Evolutionary conservation across 2,888 invertebrate genomes (phyloP).

Genomic region (Hydrotaea diabolus): DNA sequence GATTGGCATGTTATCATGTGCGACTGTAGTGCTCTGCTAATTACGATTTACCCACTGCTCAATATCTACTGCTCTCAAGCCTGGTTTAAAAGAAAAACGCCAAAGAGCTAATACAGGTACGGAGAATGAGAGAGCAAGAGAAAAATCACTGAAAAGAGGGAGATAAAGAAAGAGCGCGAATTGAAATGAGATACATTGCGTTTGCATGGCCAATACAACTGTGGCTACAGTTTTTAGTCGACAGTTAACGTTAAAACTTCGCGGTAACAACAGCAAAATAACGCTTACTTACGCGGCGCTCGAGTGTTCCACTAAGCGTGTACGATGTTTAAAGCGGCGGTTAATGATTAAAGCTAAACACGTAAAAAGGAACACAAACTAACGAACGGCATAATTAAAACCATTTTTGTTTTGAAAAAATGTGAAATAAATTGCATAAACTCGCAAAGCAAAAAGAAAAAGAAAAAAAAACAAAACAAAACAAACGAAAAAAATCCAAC

Average conservation of each 20-base stretch:
- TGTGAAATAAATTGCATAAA: background rate
- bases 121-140: background rate
- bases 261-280: conserved; percentile 48
- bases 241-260: conserved; percentile 57
- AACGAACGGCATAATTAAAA: conserved; percentile 10
- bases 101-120: too few relatives aligned
- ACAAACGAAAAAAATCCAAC: background rate
- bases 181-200: background rate
- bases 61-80: too few relatives aligned
- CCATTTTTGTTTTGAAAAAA: background rate
- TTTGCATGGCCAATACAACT: conserved; percentile 12
- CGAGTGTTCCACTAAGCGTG: background rate
- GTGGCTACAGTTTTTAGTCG: conserved; percentile 22
- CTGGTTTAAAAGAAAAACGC: too few relatives aligned
- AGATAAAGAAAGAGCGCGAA: background rate
- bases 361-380: conserved; percentile 23
- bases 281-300: conserved; percentile 19
- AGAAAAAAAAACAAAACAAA: background rate
- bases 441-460: too few relatives aligned
- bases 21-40: too few relatives aligned
- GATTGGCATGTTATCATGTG: too few relatives aligned
- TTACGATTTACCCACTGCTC: too few relatives aligned
- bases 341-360: conserved; percentile 31
- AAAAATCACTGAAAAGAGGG: too few relatives aligned
- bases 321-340: conserved; percentile 9